Conservation (phyloP, 2,797 vertebrate genomes). For the Phyllotis vaccarum region DNA sequence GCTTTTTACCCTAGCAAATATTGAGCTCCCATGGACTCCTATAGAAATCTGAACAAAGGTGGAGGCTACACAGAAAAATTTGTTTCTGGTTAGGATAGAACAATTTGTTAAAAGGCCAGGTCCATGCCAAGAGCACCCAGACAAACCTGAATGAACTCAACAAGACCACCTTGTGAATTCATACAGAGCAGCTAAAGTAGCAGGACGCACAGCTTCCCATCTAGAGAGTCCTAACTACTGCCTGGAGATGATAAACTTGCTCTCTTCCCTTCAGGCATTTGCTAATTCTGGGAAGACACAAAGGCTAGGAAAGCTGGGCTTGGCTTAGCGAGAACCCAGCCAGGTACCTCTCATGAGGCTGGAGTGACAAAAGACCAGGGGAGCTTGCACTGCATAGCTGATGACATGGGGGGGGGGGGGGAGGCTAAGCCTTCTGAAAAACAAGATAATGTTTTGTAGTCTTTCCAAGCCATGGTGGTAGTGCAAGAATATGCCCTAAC, state of each 20-base stretch:
- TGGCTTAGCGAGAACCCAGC: background rate
- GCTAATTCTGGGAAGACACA: background rate
- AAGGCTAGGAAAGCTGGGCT: background rate
- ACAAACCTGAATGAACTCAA: background rate
- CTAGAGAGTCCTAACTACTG: background rate
- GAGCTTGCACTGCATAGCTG: background rate
- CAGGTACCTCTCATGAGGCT: background rate
- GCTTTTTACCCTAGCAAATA: background rate
- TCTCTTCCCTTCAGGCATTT: background rate
- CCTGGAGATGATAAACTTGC: background rate
- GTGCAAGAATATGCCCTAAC: background rate
- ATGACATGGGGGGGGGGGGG: background rate
- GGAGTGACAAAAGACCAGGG: background rate
- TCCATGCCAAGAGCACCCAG: background rate
- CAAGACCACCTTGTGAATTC: background rate
- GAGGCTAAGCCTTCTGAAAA: conserved; percentile 4
- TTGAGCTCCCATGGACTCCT: background rate
- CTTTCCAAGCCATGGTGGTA: background rate
- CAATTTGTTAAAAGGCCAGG: background rate
- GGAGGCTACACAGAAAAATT: background rate
- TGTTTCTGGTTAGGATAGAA: conserved; percentile 18
- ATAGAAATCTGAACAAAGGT: background rate
- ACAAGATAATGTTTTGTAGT: background rate
- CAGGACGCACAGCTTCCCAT: background rate
- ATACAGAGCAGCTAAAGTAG: background rate